Evolutionary conservation across 2,113 vertebrate species (phyloP).

Genomic region (Camelus bactrianus): DNA sequence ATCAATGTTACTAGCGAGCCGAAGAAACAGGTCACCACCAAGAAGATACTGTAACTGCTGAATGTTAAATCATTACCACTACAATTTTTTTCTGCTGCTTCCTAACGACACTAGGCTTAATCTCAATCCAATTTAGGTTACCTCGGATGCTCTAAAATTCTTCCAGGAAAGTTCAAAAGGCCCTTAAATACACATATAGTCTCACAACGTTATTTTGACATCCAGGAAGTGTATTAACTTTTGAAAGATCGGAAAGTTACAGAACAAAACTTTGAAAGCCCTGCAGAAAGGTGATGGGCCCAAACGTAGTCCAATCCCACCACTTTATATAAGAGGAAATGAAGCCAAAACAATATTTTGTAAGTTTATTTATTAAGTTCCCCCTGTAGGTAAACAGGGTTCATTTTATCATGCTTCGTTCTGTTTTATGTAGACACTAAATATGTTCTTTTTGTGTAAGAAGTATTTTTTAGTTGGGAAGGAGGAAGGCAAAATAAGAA

Average conservation of each 20-base stretch:
- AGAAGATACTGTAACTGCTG: not conserved
- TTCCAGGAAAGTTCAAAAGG: conserved; percentile 28
- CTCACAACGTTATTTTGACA: not conserved
- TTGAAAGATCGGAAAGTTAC: not conserved
- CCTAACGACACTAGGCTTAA: not conserved
- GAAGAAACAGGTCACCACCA: not conserved
- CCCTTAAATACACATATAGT: not conserved
- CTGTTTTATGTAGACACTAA: not conserved
- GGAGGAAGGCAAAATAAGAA: not conserved
- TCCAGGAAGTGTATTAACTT: not conserved
- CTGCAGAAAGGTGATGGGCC: not conserved
- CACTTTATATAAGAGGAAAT: not conserved
- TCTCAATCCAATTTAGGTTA: not conserved
- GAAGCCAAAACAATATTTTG: conserved; percentile 36
- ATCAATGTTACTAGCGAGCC: not conserved
- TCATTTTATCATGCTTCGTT: conserved; percentile 40
- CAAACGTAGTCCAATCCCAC: not conserved
- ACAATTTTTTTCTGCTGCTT: not conserved
- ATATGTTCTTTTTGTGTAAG: not conserved
- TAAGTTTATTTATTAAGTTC: conserved; percentile 27
- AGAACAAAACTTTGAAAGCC: conserved; percentile 35
- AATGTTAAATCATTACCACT: not conserved
- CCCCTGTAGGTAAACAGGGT: not conserved
- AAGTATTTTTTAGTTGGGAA: conserved; percentile 20
- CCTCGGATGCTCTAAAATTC: not conserved